phyloP scores from a whole-genome alignment of 2,113 vertebrate genomes.

The Rattus norvegicus region GRCr8 NC_086025.1:126505001-126505500 shows the following conservation, averaged over 20 bases:
- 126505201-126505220: background rate
- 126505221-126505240: background rate
- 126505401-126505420: constrained; percentile 9
- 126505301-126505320: too few species aligned
- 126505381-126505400: constrained; percentile 27
- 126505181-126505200: background rate
- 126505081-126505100: constrained; percentile 52
- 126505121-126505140: constrained; percentile 30
- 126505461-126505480: background rate
- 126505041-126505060: constrained; percentile 54
- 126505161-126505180: background rate
- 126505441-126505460: background rate
- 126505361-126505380: constrained; percentile 2
- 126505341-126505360: background rate
- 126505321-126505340: background rate
- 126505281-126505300: background rate
- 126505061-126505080: constrained; percentile 54
- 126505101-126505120: constrained; percentile 56
- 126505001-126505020: constrained; percentile 58
- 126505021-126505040: constrained; percentile 51
- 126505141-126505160: background rate
- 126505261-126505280: background rate
- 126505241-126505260: background rate
- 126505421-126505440: too few species aligned
- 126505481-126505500: background rate